Conservation (phyloP, 1,140 invertebrate genomes). For the Euura saliciscinereae region DNA sequence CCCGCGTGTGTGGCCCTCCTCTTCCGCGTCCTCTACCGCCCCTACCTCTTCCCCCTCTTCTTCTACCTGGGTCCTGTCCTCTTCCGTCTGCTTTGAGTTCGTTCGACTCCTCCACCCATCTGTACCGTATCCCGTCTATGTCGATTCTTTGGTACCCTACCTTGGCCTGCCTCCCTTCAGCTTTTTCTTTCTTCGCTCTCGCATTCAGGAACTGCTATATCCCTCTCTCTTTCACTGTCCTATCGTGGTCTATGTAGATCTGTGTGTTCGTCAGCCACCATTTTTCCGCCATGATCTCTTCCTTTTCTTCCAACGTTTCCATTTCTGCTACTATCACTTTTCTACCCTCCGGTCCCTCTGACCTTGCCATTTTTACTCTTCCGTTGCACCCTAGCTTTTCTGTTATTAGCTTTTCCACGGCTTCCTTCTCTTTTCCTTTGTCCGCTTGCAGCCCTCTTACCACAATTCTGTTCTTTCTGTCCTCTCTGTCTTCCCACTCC, state of each 20-base stretch:
- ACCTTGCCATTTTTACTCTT: neutral
- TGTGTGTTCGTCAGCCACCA: slow-evolving; percentile 8
- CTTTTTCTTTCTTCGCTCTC: too few species aligned
- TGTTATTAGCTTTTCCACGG: too few species aligned
- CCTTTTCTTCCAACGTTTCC: slow-evolving; percentile 10
- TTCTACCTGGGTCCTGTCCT: neutral
- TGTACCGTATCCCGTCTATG: too few species aligned
- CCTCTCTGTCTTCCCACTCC: slow-evolving; percentile 9
- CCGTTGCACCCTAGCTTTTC: neutral
- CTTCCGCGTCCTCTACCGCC: slow-evolving; percentile 9
- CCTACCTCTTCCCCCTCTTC: neutral
- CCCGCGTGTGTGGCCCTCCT: neutral
- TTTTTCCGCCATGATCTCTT: slow-evolving; percentile 16
- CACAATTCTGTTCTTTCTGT: slow-evolving; percentile 16
- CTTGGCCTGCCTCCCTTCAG: too few species aligned
- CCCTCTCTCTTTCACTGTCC: neutral
- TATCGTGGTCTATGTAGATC: slow-evolving; percentile 19
- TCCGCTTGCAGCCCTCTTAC: slow-evolving; percentile 9
- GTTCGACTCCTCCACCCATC: too few species aligned
- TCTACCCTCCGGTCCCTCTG: slow-evolving; percentile 11
- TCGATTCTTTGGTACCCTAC: too few species aligned
- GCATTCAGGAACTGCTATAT: too few species aligned
- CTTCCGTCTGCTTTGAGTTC: too few species aligned
- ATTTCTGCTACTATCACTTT: slow-evolving; percentile 15
- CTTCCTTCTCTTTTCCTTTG: neutral